Evolutionary conservation across 2,113 vertebrate species (phyloP).

Genomic region (Pelecanoides urinatrix): DNA sequence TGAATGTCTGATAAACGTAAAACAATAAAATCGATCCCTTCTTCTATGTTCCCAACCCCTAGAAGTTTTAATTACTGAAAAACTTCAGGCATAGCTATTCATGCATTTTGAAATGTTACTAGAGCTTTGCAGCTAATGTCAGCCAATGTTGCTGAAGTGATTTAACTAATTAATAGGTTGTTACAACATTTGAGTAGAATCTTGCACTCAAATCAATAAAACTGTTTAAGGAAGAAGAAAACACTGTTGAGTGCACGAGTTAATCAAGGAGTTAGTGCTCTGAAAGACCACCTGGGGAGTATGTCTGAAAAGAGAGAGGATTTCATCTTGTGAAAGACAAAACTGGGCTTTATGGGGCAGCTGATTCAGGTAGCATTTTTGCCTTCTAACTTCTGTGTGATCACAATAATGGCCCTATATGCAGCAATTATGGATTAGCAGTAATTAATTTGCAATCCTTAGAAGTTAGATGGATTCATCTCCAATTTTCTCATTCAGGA

Average conservation of each 20-base stretch:
- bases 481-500: not conserved
- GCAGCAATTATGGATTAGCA: not conserved
- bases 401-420: not conserved
- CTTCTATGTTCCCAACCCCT: not conserved
- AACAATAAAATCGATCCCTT: not conserved
- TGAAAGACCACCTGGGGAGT: not conserved
- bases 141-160: constrained; percentile 46
- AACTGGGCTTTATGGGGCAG: not conserved
- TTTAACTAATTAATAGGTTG: constrained; percentile 52
- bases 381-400: not conserved
- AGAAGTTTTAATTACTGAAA: constrained; percentile 40
- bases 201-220: constrained; percentile 52
- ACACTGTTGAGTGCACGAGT: not conserved
- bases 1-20: constrained; percentile 33
- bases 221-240: constrained; percentile 43
- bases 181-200: constrained; percentile 34
- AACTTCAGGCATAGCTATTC: not conserved
- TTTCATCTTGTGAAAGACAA: not conserved
- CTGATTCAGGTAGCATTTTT: not conserved
- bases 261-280: constrained; percentile 30
- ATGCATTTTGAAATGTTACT: constrained; percentile 38
- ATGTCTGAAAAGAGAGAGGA: not conserved
- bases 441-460: not conserved
- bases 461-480: not conserved
- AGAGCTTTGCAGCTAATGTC: constrained; percentile 14